A percentile compares a stretch with the other conserved stretches of the same genome.
These are phyloP conservation scores for Hipposideros armiger DNA, from an alignment of 2,113 vertebrate species.

Conservation along the genomic window DNA sequence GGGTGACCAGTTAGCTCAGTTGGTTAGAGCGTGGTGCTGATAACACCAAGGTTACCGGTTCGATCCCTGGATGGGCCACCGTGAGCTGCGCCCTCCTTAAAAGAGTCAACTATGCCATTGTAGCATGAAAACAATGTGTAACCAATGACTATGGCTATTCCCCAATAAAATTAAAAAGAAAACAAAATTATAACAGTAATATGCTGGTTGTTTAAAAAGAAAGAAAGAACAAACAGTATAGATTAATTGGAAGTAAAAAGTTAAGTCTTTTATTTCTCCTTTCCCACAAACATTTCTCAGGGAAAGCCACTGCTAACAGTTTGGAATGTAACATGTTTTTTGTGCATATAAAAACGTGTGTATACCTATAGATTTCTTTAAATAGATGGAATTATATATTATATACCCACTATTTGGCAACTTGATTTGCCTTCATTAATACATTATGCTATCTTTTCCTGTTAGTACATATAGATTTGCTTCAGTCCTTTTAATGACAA, in stretches of 20 bases:
- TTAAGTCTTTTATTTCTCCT: not conserved
- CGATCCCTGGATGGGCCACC: no score
- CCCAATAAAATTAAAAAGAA: no score
- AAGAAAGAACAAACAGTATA: not conserved
- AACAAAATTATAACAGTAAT: not conserved
- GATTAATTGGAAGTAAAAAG: slow-evolving; percentile 35
- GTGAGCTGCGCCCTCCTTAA: no score
- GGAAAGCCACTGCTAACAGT: not conserved
- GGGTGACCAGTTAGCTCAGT: no score
- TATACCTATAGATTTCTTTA: not conserved
- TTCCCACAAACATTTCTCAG: not conserved
- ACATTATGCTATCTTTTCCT: not conserved
- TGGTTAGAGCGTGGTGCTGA: no score
- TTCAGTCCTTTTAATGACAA: not conserved
- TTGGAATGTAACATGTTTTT: not conserved
- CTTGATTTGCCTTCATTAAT: slow-evolving; percentile 45
- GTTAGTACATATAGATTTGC: not conserved
- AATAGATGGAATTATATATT: not conserved
- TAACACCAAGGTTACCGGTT: no score
- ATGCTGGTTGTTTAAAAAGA: slow-evolving; percentile 21
- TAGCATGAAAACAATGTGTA: no score
- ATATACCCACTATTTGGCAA: not conserved
- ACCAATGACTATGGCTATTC: no score
- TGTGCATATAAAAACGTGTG: not conserved
- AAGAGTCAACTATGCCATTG: no score